Evolutionary conservation across 2,888 invertebrate species (phyloP).

Genomic region (Pseudococcus viburni): DNA sequence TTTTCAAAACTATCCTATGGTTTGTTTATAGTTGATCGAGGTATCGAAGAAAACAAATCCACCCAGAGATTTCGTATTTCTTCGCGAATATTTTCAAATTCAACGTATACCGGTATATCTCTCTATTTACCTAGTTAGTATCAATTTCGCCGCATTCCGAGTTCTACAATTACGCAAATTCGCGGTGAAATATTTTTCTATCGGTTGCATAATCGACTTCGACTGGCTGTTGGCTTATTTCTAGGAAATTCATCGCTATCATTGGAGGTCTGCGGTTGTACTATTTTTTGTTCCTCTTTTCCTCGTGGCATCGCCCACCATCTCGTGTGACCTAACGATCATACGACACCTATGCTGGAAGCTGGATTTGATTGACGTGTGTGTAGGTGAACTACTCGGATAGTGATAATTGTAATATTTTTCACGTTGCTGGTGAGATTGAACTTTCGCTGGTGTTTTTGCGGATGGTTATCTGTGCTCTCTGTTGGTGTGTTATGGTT

Average conservation of each 20-base stretch:
- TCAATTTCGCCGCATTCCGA: not conserved
- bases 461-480: not conserved
- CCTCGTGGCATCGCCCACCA: not conserved
- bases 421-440: not conserved
- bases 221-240: not conserved
- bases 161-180: not conserved
- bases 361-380: not conserved
- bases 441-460: not conserved
- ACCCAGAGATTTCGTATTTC: not conserved
- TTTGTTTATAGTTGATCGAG: not conserved
- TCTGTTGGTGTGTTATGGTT: not conserved
- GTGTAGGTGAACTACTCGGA: not conserved
- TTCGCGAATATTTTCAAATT: not conserved
- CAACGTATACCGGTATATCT: not conserved
- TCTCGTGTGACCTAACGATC: not conserved
- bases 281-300: not conserved
- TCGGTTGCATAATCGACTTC: not conserved
- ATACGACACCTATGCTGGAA: not conserved
- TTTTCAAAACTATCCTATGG: not conserved
- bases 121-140: not conserved
- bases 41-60: not conserved
- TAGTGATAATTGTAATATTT: not conserved
- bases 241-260: constrained; percentile 22
- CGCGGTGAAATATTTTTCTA: constrained; percentile 1
- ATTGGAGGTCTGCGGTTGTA: not conserved